Percentiles rank a stretch among this genome's conserved stretches.
phyloP scores from a whole-genome alignment of 2,888 invertebrate species.

The Julus scanicus region DNA sequence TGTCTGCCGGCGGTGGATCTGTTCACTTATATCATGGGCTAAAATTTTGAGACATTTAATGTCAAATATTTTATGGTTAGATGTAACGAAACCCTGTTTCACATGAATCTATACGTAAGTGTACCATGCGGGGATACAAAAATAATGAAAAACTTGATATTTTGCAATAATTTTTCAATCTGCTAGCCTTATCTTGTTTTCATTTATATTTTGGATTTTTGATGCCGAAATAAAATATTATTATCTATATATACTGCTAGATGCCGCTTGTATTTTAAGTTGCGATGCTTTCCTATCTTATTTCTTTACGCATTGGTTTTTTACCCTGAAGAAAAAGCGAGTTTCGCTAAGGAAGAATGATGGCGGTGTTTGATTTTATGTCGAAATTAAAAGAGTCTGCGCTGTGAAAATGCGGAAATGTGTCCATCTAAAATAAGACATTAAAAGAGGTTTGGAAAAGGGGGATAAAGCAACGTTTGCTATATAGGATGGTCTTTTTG shows the following conservation, averaged over 20 bases:
- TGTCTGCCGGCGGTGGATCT: too few relatives aligned
- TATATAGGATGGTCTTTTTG: background rate
- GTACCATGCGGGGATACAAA: too few relatives aligned
- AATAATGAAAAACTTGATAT: too few relatives aligned
- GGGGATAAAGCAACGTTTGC: background rate
- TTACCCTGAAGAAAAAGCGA: background rate
- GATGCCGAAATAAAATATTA: background rate
- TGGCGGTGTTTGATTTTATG: slow-evolving; percentile 42
- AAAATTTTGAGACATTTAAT: too few relatives aligned
- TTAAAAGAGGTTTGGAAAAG: slow-evolving; percentile 27
- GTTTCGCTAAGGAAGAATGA: slow-evolving; percentile 43
- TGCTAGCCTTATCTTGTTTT: background rate
- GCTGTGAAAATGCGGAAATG: slow-evolving; percentile 40
- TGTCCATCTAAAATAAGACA: slow-evolving; percentile 43
- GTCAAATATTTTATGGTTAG: too few relatives aligned
- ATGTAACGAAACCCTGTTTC: too few relatives aligned
- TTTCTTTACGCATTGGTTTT: background rate
- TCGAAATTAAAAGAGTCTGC: slow-evolving; percentile 6
- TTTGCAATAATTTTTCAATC: too few relatives aligned
- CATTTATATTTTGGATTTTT: background rate
- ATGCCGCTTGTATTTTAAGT: background rate
- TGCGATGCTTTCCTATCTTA: background rate
- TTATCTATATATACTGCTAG: background rate
- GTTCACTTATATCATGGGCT: background rate
- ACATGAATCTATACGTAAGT: too few relatives aligned